Base-by-base conservation (phyloP, 2,888 invertebrate species). In the Sympetrum striolatum region DNA sequence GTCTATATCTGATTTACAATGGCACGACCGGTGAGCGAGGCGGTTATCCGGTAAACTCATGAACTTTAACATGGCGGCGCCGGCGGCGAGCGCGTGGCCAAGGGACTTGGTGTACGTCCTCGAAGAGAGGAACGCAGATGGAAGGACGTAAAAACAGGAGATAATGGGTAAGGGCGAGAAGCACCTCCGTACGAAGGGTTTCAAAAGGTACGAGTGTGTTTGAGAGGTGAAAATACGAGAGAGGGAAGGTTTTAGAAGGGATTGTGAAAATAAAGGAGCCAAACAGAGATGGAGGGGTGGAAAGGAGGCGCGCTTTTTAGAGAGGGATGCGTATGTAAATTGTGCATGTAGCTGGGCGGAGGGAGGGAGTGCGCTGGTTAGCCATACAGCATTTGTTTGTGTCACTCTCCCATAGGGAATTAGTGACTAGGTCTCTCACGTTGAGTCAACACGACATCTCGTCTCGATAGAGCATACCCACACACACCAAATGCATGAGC, bases 381-480 rank as follows among this genome's bases (percentile, higher is more conserved):
- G 60, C 60, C 86, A 37, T 60, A 37, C n/a, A n/a, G 86, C 86
- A 64, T 86, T 86, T 86, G 86, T 86, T 86, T 64, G 60, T 64
- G 86, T 86, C 86, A 39, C 86, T 8, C 60, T 37, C 58, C 86
- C 37, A 58, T 58, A 60, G 86, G 60, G 86, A 86, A 86, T 86
- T 60, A 86, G 25, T 58, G 31, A 35, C 82, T 35, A 25, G 18
- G 25, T 22, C 53, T 31, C 82, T 82, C 82, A n/a, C 35, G 81
- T 81, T 81, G 81, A 81, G 81, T 81, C 44, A 81, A 25, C 81
- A 25, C 25, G 44, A 81, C 44, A 81, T n/a, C 48, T 39, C n/a
- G 81, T 25, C 81, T 81, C 81, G 39, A 48, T 81, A 39, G 44
- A 22, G 44, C 81, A 12, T 44, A 48, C n/a, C n/a, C 25, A 22